A percentile compares a stretch with the other conserved stretches of the same genome.
Evolutionary conservation across 2,797 vertebrate species (phyloP).

Genomic region (Pseudomugil gertrudae): DNA sequence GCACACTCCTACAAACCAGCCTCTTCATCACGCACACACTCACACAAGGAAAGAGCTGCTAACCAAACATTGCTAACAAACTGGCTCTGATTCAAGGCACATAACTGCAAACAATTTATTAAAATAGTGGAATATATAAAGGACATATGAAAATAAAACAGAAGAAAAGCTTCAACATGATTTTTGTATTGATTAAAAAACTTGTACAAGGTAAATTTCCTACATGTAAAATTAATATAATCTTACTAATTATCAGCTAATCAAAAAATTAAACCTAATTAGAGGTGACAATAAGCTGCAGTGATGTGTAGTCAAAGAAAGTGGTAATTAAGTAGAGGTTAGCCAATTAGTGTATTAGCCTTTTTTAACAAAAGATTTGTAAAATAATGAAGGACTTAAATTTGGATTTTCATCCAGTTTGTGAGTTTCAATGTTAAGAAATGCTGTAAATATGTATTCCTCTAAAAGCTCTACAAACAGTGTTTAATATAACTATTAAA

Average conservation of each 20-base stretch:
- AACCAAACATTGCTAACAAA: conserved; percentile 52
- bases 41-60: conserved; percentile 51
- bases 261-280: not conserved
- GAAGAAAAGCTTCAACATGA: not conserved
- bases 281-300: not conserved
- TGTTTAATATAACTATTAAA: not conserved
- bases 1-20: conserved; percentile 61
- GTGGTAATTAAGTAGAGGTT: not conserved
- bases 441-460: not conserved
- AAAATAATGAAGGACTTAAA: not conserved
- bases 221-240: not conserved
- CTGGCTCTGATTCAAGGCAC: conserved; percentile 74
- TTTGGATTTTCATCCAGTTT: not conserved
- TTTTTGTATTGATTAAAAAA: not conserved
- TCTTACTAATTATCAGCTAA: not conserved
- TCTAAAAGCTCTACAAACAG: not conserved
- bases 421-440: not conserved
- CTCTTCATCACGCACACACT: conserved; percentile 49
- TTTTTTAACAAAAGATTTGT: not conserved
- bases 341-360: not conserved
- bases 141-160: not conserved
- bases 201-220: not conserved
- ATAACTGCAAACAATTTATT: conserved; percentile 2
- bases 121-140: not conserved
- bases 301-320: not conserved